A percentile compares a stretch with the other conserved stretches of the same genome.
Evolutionary conservation across 2,888 invertebrate species (phyloP).

Genomic region (Chironomus riparius): DNA sequence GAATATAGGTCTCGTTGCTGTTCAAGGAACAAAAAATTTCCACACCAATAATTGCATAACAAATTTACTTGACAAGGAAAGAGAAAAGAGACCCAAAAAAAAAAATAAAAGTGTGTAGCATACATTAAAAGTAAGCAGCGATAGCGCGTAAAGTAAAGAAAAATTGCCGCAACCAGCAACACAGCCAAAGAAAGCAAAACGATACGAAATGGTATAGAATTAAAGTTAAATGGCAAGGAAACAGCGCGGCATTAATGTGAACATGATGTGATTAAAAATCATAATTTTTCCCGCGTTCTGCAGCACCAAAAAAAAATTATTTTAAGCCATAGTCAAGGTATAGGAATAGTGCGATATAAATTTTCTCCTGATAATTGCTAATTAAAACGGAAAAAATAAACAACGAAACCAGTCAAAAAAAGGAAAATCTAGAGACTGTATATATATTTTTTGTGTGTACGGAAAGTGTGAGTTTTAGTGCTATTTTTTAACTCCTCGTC

Average conservation of each 20-base stretch:
- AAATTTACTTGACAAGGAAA: background rate
- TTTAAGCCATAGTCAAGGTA: background rate
- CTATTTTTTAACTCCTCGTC: background rate
- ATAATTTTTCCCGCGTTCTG: constrained; percentile 12
- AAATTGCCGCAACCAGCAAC: background rate
- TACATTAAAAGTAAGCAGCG: background rate
- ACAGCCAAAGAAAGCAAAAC: background rate
- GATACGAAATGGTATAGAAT: background rate
- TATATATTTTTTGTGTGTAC: background rate
- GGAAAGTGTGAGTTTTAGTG: background rate
- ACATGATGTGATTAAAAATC: constrained; percentile 25
- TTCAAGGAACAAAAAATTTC: background rate
- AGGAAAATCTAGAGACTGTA: background rate
- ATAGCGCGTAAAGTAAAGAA: background rate
- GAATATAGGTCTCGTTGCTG: too few species aligned
- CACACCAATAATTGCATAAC: constrained; percentile 23
- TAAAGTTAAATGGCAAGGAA: constrained; percentile 13
- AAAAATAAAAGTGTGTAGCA: background rate
- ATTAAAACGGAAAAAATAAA: constrained; percentile 20
- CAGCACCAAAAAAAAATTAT: background rate
- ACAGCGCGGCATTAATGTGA: constrained; percentile 13
- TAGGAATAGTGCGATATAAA: constrained; percentile 13
- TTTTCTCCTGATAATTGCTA: constrained; percentile 20
- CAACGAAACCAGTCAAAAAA: background rate
- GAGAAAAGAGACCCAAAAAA: background rate